Conservation (phyloP, 2,113 vertebrate genomes). For the Trachemys scripta region DNA sequence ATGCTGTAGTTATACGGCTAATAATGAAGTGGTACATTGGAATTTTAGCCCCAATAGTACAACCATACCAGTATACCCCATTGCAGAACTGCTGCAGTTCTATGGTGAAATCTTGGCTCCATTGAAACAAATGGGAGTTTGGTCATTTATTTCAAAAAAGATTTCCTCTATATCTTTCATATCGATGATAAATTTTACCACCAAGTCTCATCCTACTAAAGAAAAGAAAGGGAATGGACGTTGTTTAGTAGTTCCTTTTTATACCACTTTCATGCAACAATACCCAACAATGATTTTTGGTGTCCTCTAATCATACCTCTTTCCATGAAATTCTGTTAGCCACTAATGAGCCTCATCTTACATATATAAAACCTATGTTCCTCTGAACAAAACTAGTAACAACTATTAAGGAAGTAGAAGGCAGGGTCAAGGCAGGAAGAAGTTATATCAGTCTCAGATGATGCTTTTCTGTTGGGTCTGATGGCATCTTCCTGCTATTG, state of each 20-base stretch:
- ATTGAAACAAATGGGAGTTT: background rate
- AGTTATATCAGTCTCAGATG: background rate
- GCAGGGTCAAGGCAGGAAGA: conserved; percentile 16
- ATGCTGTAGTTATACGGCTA: background rate
- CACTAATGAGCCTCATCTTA: background rate
- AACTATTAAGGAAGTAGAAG: conserved; percentile 17
- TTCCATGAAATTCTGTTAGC: background rate
- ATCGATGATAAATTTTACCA: background rate
- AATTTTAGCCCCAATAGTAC: background rate
- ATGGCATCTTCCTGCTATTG: conserved; percentile 18
- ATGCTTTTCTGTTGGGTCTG: conserved; percentile 33
- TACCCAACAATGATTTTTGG: background rate
- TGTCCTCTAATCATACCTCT: background rate
- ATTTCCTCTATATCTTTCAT: background rate
- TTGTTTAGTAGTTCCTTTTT: background rate
- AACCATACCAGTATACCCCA: background rate
- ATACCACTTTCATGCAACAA: accelerated
- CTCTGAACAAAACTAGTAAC: conserved; percentile 25
- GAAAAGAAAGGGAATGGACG: background rate
- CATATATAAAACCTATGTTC: conserved; percentile 10
- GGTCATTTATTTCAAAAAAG: background rate
- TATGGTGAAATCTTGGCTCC: background rate
- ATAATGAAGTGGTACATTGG: background rate
- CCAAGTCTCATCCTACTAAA: background rate
- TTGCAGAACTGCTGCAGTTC: background rate